These are phyloP conservation scores for Phainopepla nitens DNA, from an alignment of 2,113 vertebrate species.

Conservation along the genomic window DNA sequence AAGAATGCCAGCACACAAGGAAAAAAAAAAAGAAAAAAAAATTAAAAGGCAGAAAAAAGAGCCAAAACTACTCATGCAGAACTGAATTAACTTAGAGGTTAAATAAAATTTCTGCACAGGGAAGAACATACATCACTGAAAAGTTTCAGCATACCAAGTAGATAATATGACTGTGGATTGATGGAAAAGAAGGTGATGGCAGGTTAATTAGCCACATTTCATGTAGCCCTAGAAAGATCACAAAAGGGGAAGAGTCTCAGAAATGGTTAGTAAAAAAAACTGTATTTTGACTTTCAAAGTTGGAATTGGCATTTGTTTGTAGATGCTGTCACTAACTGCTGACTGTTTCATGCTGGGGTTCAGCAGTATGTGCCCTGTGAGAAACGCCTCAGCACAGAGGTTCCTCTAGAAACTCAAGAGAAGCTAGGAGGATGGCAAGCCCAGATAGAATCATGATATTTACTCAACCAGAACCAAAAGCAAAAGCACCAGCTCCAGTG, in stretches of 20 bases:
- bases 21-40: neutral
- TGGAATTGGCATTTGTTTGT: neutral
- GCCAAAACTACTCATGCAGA: neutral
- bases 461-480: neutral
- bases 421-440: neutral
- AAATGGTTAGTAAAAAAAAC: neutral
- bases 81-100: slow-evolving; percentile 14
- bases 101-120: slow-evolving; percentile 17
- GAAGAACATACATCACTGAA: neutral
- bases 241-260: neutral
- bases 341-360: neutral
- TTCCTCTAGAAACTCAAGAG: neutral
- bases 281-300: neutral
- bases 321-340: neutral
- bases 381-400: neutral
- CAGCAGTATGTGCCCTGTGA: neutral
- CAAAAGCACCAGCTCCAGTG: neutral
- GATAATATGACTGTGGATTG: neutral
- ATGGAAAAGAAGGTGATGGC: slow-evolving; percentile 26
- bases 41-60: too few relatives aligned
- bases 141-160: neutral
- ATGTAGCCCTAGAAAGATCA: slow-evolving; percentile 1
- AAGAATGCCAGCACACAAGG: neutral
- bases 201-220: slow-evolving; percentile 54
- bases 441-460: neutral